Evolutionary conservation across 2,113 vertebrate genomes (phyloP).

Genomic region (Callipepla squamata): DNA sequence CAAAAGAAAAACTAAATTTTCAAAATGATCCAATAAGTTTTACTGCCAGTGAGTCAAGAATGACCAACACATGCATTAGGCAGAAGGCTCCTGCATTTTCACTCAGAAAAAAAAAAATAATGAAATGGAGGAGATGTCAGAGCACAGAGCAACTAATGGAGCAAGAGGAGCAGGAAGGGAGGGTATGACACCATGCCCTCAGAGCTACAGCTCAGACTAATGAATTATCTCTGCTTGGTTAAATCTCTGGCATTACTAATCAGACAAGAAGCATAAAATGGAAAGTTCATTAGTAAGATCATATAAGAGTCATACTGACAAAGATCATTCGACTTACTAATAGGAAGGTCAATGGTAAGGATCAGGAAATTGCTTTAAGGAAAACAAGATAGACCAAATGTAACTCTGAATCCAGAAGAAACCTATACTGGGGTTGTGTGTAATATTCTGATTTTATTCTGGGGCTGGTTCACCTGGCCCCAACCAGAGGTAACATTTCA

Average conservation of each 20-base stretch:
- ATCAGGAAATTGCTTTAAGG: neutral
- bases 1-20: neutral
- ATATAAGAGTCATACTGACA: constrained; percentile 58
- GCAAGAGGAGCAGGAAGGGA: neutral
- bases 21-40: neutral
- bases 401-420: neutral
- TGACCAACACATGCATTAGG: neutral
- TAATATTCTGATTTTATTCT: neutral
- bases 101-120: neutral
- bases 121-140: neutral
- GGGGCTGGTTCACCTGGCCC: neutral
- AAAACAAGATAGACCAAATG: neutral
- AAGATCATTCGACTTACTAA: neutral
- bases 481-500: neutral
- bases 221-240: constrained; percentile 66
- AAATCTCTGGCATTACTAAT: constrained; percentile 66
- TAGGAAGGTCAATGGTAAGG: constrained; percentile 43
- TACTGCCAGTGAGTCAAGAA: neutral
- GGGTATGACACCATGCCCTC: constrained; percentile 40
- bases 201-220: constrained; percentile 43
- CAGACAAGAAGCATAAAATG: constrained; percentile 66
- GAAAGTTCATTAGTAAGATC: constrained; percentile 65
- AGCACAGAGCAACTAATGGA: neutral
- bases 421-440: neutral
- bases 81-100: neutral